Evolutionary conservation across 2,888 invertebrate species (phyloP), one percentile per base, ranked within the genome.

Genomic region (Orthosia incerta): DNA sequence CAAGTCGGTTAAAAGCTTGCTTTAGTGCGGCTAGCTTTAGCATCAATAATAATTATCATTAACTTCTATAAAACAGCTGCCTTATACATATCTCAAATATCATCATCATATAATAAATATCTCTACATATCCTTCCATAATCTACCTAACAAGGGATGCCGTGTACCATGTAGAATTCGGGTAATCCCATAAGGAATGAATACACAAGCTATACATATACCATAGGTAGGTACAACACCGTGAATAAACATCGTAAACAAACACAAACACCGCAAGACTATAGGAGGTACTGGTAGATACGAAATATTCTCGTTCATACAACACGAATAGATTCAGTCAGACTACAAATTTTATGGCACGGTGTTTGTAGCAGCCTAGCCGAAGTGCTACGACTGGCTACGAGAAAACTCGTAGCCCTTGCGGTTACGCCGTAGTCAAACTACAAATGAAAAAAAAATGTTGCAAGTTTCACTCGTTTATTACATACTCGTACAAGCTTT

Each of bases 381-480:
- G 0, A n/a, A 15, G 7, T 53, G 59, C 82, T 78, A 76, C 60
- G 20, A 45, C 9, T 20, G 12, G 15, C 60, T 45, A 46, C 82
- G 68, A 56, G 23, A n/a, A 50, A 65, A 53, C 23, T 64, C 26
- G 82, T 82, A 79, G 48, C 23, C 15, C 12, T 23, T 46, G 26
- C 53, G 11, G 12, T 48, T 82, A 79, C 82, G 77, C 48, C 77
- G 81, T 77, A 77, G 76, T 18, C 13, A 13, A 20, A 20, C 23
- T n/a, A 60, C 7, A 39, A 39, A n/a, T n/a, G n/a, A n/a, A 39
- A 39, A 9, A 9, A 39, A 7, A 31, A 39, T 39, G 39, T 31
- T 31, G 31, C 31, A 7, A 26, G 26, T 31, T 0, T 39, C 9
- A 39, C 9, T 39, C 39, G 7, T 39, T 39, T 9, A 39, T 39